Percentiles rank a stretch among this genome's conserved stretches.
These are phyloP conservation scores for Ptychochromis oligacanthus DNA, from an alignment of 2,113 vertebrate genomes.

Conservation along the genomic window DNA sequence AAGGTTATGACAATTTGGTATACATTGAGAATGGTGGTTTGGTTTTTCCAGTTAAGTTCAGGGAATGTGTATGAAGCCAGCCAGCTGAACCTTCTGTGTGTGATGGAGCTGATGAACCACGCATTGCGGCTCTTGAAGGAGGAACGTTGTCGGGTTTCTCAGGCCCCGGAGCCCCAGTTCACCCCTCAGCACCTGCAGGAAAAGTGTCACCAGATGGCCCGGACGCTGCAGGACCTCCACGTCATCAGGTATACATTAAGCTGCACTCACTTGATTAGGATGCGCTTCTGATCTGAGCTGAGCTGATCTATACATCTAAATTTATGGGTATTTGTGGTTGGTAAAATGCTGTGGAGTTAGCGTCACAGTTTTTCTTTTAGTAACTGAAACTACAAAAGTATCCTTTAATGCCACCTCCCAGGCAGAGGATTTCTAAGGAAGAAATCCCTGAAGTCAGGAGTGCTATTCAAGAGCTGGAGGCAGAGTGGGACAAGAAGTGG, in stretches of 20 bases:
- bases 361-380: background rate
- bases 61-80: constrained; percentile 84
- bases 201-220: constrained; percentile 53
- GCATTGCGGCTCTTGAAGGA: constrained; percentile 77
- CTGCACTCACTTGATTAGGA: background rate
- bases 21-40: background rate
- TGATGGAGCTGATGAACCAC: constrained; percentile 87
- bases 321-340: background rate
- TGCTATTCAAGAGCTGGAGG: constrained; percentile 71
- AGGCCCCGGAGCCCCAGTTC: constrained; percentile 51
- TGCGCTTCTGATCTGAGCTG: background rate
- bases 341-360: background rate
- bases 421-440: constrained; percentile 75
- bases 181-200: constrained; percentile 67
- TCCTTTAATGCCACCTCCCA: constrained; percentile 37
- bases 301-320: background rate
- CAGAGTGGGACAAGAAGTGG: constrained; percentile 86
- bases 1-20: background rate
- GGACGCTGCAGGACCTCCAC: constrained; percentile 64
- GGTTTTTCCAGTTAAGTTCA: constrained; percentile 71
- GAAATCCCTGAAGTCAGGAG: constrained; percentile 51
- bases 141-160: constrained; percentile 55
- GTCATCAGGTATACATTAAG: constrained; percentile 74
- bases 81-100: constrained; percentile 84
- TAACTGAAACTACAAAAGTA: background rate